Conservation (phyloP, 2,113 vertebrate species). For the Dromas ardeola region DNA sequence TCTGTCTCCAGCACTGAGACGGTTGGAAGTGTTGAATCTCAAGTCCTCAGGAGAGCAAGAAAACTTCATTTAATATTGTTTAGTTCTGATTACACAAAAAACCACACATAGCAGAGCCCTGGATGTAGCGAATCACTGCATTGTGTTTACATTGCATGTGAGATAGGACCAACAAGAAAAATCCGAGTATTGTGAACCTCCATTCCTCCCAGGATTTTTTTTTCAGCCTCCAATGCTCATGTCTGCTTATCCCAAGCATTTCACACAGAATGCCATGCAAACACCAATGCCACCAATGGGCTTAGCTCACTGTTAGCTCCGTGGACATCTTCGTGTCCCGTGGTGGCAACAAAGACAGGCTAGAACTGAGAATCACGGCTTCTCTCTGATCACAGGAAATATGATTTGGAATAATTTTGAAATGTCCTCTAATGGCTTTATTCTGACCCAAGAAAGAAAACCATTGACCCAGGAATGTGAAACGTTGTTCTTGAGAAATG, state of each 20-base stretch:
- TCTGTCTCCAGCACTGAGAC: conserved; percentile 62
- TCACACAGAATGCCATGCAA: conserved; percentile 17
- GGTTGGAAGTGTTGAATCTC: conserved; percentile 73
- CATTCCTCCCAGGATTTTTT: not conserved
- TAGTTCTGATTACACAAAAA: conserved; percentile 76
- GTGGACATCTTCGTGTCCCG: not conserved
- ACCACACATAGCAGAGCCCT: conserved; percentile 51
- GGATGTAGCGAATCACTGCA: conserved; percentile 43
- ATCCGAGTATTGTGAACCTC: not conserved
- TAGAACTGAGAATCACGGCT: not conserved
- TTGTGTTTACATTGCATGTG: conserved; percentile 22
- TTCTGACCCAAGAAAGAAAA: not conserved
- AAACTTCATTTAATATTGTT: conserved; percentile 76
- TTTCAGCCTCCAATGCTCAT: not conserved
- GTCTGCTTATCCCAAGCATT: not conserved
- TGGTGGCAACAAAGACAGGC: not conserved
- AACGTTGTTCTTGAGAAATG: not conserved
- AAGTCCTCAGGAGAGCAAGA: conserved; percentile 74
- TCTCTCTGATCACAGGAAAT: not conserved
- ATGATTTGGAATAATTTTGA: not conserved
- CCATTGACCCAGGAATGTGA: not conserved
- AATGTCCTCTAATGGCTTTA: not conserved
- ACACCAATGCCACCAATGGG: not conserved
- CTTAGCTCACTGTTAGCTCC: not conserved
- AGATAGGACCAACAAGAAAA: conserved; percentile 17